Conservation (phyloP, 1,140 invertebrate species). For the Caenorhabditis brenneri region DNA sequence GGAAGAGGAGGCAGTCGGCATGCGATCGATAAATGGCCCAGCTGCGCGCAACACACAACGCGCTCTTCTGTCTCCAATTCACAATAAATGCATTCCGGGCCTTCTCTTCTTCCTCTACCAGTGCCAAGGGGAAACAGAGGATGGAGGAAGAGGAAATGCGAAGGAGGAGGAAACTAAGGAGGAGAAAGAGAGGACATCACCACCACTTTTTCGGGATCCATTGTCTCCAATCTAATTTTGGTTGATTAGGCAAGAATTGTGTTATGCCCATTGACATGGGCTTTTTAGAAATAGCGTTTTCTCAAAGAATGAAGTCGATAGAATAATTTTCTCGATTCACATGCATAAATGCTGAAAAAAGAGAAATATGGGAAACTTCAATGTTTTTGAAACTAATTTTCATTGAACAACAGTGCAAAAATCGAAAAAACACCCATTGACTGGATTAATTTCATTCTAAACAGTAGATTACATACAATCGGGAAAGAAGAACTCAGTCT, state of each 20-base stretch:
- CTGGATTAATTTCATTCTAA: too few relatives aligned
- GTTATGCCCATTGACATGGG: not conserved
- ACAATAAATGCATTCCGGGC: slow-evolving; percentile 32
- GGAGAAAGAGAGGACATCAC: not conserved
- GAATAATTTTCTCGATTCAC: too few relatives aligned
- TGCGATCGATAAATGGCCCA: slow-evolving; percentile 32
- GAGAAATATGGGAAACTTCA: too few relatives aligned
- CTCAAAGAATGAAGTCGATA: too few relatives aligned
- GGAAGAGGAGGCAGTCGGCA: not conserved
- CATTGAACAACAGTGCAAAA: too few relatives aligned
- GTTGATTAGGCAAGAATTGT: not conserved
- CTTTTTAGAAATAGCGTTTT: too few relatives aligned
- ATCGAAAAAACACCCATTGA: too few relatives aligned
- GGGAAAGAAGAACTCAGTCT: too few relatives aligned
- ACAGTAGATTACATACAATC: too few relatives aligned
- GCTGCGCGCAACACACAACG: slow-evolving; percentile 17
- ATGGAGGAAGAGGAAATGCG: slow-evolving; percentile 33
- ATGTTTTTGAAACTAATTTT: too few relatives aligned
- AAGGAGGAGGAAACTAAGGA: not conserved
- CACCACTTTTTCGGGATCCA: not conserved
- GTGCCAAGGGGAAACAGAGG: slow-evolving; percentile 26
- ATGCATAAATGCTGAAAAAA: too few relatives aligned
- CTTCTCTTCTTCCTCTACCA: not conserved
- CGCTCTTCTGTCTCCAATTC: slow-evolving; percentile 20
- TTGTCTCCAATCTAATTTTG: not conserved